A percentile compares a stretch with the other conserved stretches of the same genome.
Evolutionary conservation across 2,888 invertebrate species (phyloP).

Genomic region (Trichogramma evanescens): DNA sequence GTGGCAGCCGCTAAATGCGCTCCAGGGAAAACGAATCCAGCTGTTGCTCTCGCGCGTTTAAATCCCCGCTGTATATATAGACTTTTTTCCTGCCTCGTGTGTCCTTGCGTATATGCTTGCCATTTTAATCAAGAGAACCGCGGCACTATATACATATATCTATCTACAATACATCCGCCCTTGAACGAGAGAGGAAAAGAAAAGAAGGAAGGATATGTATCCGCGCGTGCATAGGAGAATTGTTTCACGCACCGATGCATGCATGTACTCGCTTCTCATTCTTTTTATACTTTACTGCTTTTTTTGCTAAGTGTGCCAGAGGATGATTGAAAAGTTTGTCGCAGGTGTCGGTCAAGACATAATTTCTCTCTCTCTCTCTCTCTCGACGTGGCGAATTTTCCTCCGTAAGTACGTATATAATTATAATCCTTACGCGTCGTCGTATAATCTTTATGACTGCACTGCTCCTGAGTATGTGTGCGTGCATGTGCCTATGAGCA

Average conservation of each 20-base stretch:
- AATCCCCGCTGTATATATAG: constrained; percentile 26
- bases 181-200: background rate
- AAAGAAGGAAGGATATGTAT: background rate
- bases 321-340: too few species aligned
- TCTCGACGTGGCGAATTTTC: too few species aligned
- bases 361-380: too few species aligned
- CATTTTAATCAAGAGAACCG: constrained; percentile 45
- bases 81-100: constrained; percentile 15
- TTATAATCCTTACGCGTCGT: too few species aligned
- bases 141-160: constrained; percentile 1
- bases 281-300: too few species aligned
- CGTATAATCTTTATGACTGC: too few species aligned
- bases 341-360: too few species aligned
- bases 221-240: background rate
- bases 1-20: constrained; percentile 41
- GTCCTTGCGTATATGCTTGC: constrained; percentile 37
- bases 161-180: background rate
- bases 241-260: constrained; percentile 9
- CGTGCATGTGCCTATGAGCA: too few species aligned
- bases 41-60: constrained; percentile 41
- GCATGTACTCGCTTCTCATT: too few species aligned
- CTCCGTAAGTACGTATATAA: too few species aligned
- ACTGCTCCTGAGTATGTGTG: too few species aligned
- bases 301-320: too few species aligned
- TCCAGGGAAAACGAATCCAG: constrained; percentile 48